Evolutionary conservation across 2,797 vertebrate species (phyloP), one percentile per base, ranked within the genome.

Genomic region (Pangasius sanitwongsei): DNA sequence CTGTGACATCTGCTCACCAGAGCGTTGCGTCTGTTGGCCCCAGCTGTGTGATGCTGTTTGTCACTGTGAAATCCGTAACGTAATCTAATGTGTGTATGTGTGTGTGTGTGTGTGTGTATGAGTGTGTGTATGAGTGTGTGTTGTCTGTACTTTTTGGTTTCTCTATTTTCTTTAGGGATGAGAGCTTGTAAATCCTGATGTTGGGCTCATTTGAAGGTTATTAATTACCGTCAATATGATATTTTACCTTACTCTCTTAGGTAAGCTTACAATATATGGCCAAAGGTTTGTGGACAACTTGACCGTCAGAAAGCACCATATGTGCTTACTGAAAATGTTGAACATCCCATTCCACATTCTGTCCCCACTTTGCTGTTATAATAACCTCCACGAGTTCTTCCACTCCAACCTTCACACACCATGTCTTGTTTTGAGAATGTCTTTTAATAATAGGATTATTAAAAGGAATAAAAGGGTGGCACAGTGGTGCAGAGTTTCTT

Each of bases 41-140:
- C 86, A 91, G 89, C 83, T 90, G 89, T 90, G 78, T 90, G 83
- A 78, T 28, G 86, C 48, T 72, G 89, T 63, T 81, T 57, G 78
- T 57, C 31, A 81, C 78, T 59, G 78, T 81, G 53, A 81, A 59
- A 81, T 63, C 20, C 34, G 0, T n/a, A 48, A 48, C 18, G 59
- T 65, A 83, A 63, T 44, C 2, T 53, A 50, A 37, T 89, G 69
- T 57, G 28, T 78, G n/a, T 57, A 53, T 81, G 77, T 23, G n/a
- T 57, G 77, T 57, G 16, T 80, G 50, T 55, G 50, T 59, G 78
- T 59, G 31, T 82, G 78, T 82, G n/a, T 81, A 15, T 81, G 9
- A 59, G 34, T 34, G 34, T 34, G 34, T 34, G 34, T 37, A 2
- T 37, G 1, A 37, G 37, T 41, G 34, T 82, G 13, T 55, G 1